Evolutionary conservation across 2,888 invertebrate species (phyloP).

Genomic region (Platerodrilus igneus): DNA sequence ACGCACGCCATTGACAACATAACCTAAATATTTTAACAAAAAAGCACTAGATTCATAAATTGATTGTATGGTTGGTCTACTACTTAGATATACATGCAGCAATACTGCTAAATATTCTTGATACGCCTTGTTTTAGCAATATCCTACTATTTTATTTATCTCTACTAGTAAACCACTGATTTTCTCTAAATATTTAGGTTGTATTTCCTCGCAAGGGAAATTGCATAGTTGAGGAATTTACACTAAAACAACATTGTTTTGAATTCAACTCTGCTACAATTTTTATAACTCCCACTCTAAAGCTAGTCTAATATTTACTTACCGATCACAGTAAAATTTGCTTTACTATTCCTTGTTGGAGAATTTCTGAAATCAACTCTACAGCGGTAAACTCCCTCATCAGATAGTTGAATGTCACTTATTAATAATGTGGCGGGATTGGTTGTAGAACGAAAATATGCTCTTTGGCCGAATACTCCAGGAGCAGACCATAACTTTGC

Average conservation of each 20-base stretch:
- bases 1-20: too few species aligned
- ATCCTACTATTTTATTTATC: too few species aligned
- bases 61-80: too few species aligned
- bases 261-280: background rate
- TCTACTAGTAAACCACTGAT: too few species aligned
- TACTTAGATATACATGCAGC: too few species aligned
- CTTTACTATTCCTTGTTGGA: slow-evolving; percentile 67
- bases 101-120: too few species aligned
- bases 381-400: slow-evolving; percentile 69
- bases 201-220: background rate
- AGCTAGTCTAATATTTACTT: slow-evolving; percentile 49
- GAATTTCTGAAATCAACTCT: slow-evolving; percentile 71
- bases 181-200: too few species aligned
- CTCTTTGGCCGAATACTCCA: slow-evolving; percentile 53
- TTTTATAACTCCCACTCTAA: too few species aligned
- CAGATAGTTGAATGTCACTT: slow-evolving; percentile 55
- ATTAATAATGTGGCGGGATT: slow-evolving; percentile 58
- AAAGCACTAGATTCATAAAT: too few species aligned
- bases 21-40: too few species aligned
- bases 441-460: slow-evolving; percentile 54
- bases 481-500: slow-evolving; percentile 59
- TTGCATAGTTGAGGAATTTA: background rate
- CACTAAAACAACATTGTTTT: background rate
- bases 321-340: slow-evolving; percentile 72
- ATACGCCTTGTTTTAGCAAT: too few species aligned